phyloP scores from a whole-genome alignment of 2,888 invertebrate genomes.

The Epistrophe grossulariae region DNA sequence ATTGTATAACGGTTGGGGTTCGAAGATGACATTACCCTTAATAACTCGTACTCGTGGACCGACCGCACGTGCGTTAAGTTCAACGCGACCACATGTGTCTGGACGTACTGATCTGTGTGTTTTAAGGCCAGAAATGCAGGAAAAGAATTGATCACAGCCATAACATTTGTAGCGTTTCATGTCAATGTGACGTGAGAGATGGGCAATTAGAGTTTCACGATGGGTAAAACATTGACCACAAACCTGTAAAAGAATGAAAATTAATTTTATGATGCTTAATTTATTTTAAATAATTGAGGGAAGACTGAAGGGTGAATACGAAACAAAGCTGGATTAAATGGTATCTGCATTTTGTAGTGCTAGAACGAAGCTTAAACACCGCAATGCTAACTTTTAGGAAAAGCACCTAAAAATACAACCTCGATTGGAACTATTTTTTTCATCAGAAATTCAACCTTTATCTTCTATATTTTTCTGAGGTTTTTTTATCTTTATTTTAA shows the following conservation, averaged over 20 bases:
- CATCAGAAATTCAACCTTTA: too few relatives aligned
- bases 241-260: slow-evolving; percentile 76
- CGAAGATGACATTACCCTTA: slow-evolving; percentile 81
- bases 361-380: too few relatives aligned
- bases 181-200: slow-evolving; percentile 82
- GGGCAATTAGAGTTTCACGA: slow-evolving; percentile 82
- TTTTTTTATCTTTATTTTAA: too few relatives aligned
- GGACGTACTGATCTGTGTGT: slow-evolving; percentile 81
- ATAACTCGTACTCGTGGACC: slow-evolving; percentile 82
- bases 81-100: slow-evolving; percentile 80
- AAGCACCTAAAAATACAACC: too few relatives aligned
- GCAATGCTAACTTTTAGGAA: too few relatives aligned
- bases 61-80: slow-evolving; percentile 81
- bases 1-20: slow-evolving; percentile 81
- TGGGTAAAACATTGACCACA: slow-evolving; percentile 81
- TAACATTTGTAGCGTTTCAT: slow-evolving; percentile 83
- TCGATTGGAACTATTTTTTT: too few relatives aligned
- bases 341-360: too few relatives aligned
- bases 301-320: too few relatives aligned
- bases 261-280: too few relatives aligned
- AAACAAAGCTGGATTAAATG: too few relatives aligned
- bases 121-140: slow-evolving; percentile 81
- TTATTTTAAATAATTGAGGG: too few relatives aligned
- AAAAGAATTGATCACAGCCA: slow-evolving; percentile 81
- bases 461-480: too few relatives aligned